Conservation (phyloP, 2,797 vertebrate species). For the Esox lucius region DNA sequence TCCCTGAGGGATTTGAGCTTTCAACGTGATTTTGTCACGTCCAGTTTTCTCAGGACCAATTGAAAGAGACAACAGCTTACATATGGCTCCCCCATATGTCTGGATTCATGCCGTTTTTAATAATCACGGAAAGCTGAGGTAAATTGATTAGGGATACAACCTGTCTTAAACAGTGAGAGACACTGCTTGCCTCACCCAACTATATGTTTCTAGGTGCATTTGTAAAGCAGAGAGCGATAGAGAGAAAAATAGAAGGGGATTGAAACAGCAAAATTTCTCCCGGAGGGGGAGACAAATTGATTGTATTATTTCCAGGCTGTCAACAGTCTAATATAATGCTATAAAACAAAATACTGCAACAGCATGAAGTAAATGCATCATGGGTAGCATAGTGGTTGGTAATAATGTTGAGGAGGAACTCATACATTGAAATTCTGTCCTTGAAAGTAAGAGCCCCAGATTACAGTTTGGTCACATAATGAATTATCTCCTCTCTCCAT, state of each 20-base stretch:
- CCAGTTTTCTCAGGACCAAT: not conserved
- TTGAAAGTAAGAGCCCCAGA: constrained; percentile 15
- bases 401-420: constrained; percentile 39
- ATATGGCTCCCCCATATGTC: constrained; percentile 33
- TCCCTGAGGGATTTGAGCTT: not conserved
- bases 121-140: constrained; percentile 45
- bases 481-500: not conserved
- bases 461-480: not conserved
- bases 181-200: constrained; percentile 33
- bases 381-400: constrained; percentile 42
- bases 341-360: constrained; percentile 59
- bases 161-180: constrained; percentile 33
- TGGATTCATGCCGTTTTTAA: constrained; percentile 35
- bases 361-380: constrained; percentile 58
- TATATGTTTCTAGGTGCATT: constrained; percentile 29
- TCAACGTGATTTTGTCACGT: not conserved
- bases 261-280: constrained; percentile 40
- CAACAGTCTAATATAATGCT: constrained; percentile 61
- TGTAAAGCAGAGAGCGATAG: not conserved
- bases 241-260: constrained; percentile 2
- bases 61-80: not conserved
- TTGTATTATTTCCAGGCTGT: constrained; percentile 61
- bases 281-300: constrained; percentile 59
- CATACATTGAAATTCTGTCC: constrained; percentile 31
- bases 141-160: constrained; percentile 59